These are phyloP conservation scores for Lycorma delicatula DNA, from an alignment of 1,140 invertebrate genomes.

Conservation along the genomic window DNA sequence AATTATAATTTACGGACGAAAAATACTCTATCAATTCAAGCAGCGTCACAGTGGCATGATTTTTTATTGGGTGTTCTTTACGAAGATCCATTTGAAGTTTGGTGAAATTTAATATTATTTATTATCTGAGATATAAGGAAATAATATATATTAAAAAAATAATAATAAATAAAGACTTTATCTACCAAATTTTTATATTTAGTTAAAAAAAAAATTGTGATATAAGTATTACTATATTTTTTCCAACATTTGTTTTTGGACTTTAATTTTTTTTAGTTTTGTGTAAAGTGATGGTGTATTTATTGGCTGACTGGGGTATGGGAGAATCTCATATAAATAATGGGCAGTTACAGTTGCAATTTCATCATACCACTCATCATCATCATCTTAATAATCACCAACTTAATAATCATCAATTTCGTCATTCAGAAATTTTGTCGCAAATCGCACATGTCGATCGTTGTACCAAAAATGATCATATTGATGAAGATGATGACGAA, in stretches of 20 bases:
- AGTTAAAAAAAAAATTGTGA: no score
- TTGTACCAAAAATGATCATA: background rate
- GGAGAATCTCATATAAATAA: conserved; percentile 22
- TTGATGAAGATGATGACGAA: conserved; percentile 20
- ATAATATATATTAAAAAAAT: no score
- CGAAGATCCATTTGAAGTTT: conserved; percentile 1
- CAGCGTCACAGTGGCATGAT: no score
- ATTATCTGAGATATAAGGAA: no score
- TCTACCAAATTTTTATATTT: no score
- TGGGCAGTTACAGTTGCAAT: background rate
- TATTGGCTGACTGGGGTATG: conserved; percentile 25
- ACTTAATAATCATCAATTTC: background rate
- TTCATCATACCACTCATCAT: conserved; percentile 5
- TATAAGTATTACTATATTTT: no score
- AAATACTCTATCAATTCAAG: no score
- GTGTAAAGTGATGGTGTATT: conserved; percentile 27
- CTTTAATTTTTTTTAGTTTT: no score
- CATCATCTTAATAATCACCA: background rate
- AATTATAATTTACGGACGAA: no score
- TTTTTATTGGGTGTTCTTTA: background rate
- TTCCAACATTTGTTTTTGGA: no score
- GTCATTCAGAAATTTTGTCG: background rate
- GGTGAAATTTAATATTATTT: background rate
- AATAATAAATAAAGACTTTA: no score
- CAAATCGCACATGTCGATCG: background rate